Evolutionary conservation across 2,888 invertebrate genomes (phyloP), one percentile per base, ranked within the genome.

Genomic region (Zhuqinia jingwanae): DNA sequence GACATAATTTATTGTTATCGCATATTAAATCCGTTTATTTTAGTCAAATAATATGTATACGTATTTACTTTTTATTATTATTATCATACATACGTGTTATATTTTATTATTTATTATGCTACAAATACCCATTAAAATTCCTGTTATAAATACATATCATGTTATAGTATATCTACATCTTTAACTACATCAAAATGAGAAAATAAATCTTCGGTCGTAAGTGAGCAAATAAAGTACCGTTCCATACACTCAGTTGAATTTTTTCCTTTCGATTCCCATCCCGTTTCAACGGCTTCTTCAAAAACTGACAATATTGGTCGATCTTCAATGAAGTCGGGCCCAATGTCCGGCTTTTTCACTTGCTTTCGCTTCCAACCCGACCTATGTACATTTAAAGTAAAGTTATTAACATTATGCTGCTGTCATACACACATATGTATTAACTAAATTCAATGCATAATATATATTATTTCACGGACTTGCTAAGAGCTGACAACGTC

Each of bases 211-310:
- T 68, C 79, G 27, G 87, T 89, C 5, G 84, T 88, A 6, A 90
- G 63, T 6, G 90, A 89, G 76, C 90, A 90, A 65, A 90, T 89
- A 82, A 90, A 90, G 53, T 90, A 90, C 80, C 90, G 60, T 81
- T 90, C 90, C 81, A 88, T 89, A 73, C 90, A 90, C 45, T 90
- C 90, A 0, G 90, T 90, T 36, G 89, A 88, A 85, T 90, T 90
- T 20, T 17, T 77, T 53, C 87, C 87, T 47, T 88, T 88, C 8
- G 90, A 83, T 17, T 90, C 87, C 90, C 90, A 90, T 13, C 89
- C 90, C 47, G 88, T 83, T 50, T 89, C 58, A 0, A 90, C 90
- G 5, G 90, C 90, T 60, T 90, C 90, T 87, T 90, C 90, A 84
- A 90, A 90, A 15, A 90, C 90, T 1, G 89, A 89, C 20, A 90